A percentile compares a stretch with the other conserved stretches of the same genome.
phyloP scores from a whole-genome alignment of 2,113 vertebrate species.

The Scomber colias region DNA sequence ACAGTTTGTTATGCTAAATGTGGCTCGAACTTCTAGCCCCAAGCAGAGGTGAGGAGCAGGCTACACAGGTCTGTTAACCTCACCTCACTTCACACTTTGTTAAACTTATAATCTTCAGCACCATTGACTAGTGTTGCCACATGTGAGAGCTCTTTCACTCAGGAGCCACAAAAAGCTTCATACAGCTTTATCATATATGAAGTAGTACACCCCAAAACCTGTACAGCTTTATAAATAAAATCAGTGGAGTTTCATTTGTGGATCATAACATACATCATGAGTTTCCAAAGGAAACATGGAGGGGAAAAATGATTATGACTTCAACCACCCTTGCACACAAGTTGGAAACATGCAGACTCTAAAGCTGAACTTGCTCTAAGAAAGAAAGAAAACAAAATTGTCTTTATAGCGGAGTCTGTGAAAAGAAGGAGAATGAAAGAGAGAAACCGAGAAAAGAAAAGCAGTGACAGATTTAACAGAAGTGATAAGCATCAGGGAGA shows the following conservation, averaged over 20 bases:
- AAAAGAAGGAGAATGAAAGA: constrained; percentile 5
- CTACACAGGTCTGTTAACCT: no score
- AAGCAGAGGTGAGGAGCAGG: no score
- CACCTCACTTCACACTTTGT: no score
- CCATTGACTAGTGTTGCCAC: no score
- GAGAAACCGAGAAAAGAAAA: constrained; percentile 28
- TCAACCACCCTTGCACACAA: background rate
- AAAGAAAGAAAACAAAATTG: background rate
- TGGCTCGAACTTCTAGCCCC: no score
- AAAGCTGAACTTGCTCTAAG: background rate
- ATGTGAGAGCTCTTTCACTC: no score
- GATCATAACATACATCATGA: background rate
- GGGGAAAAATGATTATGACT: background rate
- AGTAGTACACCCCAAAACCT: no score
- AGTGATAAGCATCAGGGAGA: constrained; percentile 68
- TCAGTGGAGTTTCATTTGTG: background rate
- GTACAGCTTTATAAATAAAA: background rate
- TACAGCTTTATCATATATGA: no score
- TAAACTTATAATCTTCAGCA: no score
- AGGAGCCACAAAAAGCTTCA: no score
- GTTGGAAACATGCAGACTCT: background rate
- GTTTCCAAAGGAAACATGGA: background rate
- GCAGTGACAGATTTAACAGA: constrained; percentile 47
- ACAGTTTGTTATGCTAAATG: no score
- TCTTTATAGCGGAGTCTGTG: background rate